Percentiles rank a stretch among this genome's conserved stretches.
phyloP scores from a whole-genome alignment of 2,113 vertebrate genomes.

The Circaetus cinerascens region DNA sequence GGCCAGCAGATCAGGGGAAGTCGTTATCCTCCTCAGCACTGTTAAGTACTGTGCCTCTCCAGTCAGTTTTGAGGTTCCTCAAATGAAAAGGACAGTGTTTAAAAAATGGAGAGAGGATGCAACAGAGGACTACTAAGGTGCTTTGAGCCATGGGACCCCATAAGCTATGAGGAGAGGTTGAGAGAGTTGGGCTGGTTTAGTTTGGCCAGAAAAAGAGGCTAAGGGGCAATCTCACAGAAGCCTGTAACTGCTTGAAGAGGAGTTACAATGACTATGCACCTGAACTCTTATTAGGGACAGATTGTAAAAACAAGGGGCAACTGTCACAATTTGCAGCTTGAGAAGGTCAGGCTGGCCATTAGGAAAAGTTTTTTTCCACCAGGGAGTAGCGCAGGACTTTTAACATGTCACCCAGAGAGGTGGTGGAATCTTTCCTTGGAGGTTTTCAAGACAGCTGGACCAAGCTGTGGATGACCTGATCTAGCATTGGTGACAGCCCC shows the following conservation, averaged over 20 bases:
- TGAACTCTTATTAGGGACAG: not conserved
- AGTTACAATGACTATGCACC: not conserved
- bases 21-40: not conserved
- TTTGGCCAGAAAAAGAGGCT: not conserved
- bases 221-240: not conserved
- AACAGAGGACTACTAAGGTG: not conserved
- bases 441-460: not conserved
- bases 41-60: not conserved
- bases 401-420: not conserved
- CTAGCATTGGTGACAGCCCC: not conserved
- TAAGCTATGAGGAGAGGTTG: not conserved
- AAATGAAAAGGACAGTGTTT: not conserved
- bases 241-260: not conserved
- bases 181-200: not conserved
- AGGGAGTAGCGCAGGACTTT: not conserved
- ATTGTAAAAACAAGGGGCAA: not conserved
- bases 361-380: not conserved
- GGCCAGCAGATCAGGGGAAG: not conserved
- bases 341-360: not conserved
- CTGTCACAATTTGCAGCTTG: not conserved
- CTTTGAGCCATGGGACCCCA: not conserved
- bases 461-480: not conserved
- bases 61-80: not conserved
- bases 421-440: not conserved
- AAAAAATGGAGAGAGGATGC: not conserved